These are phyloP conservation scores for Drosophila cardini DNA, from an alignment of 1,140 invertebrate genomes.

Conservation along the genomic window DNA sequence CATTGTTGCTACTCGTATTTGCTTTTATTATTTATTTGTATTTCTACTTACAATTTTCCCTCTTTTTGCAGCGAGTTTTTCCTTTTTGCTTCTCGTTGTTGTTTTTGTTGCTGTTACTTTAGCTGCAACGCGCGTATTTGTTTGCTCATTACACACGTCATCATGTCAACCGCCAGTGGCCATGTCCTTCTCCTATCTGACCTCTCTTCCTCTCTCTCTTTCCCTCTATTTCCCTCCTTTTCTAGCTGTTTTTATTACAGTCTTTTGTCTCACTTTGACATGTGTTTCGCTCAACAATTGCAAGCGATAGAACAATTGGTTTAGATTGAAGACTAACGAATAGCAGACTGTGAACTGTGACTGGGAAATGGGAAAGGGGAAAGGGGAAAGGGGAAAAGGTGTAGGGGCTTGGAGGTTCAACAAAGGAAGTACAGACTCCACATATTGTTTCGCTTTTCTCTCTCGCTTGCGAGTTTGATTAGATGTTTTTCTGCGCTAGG, in stretches of 20 bases:
- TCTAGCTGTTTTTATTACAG: background rate
- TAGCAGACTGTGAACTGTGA: background rate
- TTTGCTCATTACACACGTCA: conserved; percentile 74
- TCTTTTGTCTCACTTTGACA: conserved; percentile 25
- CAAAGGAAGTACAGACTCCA: conserved; percentile 23
- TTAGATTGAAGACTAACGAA: conserved; percentile 51
- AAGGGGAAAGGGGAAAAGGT: no score
- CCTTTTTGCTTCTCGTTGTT: background rate
- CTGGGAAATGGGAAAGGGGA: background rate
- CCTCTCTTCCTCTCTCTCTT: background rate
- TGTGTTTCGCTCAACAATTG: conserved; percentile 42
- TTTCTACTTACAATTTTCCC: conserved; percentile 29
- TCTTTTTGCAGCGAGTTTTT: background rate
- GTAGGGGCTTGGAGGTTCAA: background rate
- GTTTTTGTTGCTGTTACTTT: conserved; percentile 17
- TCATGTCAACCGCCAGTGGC: conserved; percentile 67
- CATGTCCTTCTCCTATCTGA: conserved; percentile 27
- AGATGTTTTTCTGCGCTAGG: conserved; percentile 17
- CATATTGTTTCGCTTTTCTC: background rate
- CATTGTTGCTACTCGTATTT: conserved; percentile 55
- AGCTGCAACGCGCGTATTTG: conserved; percentile 51
- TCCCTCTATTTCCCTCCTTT: background rate
- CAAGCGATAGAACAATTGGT: conserved; percentile 49
- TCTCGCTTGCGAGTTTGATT: conserved; percentile 12
- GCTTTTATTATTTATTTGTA: conserved; percentile 66